Conservation (phyloP, 2,888 invertebrate genomes). For the Neocrepidodera transversa region DNA sequence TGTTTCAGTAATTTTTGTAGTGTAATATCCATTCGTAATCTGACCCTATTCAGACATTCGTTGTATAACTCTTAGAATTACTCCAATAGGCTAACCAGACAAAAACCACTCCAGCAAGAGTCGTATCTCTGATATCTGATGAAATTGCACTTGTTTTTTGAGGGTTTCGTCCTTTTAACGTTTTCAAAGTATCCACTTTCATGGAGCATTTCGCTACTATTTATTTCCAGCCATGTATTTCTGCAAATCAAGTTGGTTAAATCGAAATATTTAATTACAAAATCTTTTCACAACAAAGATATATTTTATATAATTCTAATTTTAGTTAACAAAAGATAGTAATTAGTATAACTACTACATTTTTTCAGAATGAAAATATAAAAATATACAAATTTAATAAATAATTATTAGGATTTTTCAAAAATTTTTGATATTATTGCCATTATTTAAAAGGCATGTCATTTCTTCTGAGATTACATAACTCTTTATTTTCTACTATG, state of each 20-base stretch:
- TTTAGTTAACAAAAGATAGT: too few relatives aligned
- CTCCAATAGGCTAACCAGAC: constrained; percentile 12
- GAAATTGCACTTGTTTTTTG: constrained; percentile 21
- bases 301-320: too few relatives aligned
- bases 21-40: constrained; percentile 8
- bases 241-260: background rate
- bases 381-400: too few relatives aligned
- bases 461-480: too few relatives aligned
- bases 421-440: too few relatives aligned
- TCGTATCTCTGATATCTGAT: constrained; percentile 15
- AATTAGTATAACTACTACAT: too few relatives aligned
- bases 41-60: constrained; percentile 2
- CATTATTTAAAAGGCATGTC: too few relatives aligned
- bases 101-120: constrained; percentile 15
- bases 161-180: constrained; percentile 15
- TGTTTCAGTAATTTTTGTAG: background rate
- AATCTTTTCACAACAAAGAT: too few relatives aligned
- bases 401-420: too few relatives aligned
- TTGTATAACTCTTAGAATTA: constrained; percentile 9
- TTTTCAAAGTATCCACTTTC: constrained; percentile 17
- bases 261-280: too few relatives aligned
- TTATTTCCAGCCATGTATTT: constrained; percentile 8
- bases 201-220: constrained; percentile 2
- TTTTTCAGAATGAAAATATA: too few relatives aligned
- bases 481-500: too few relatives aligned